phyloP scores from a whole-genome alignment of 2,797 vertebrate species.

The Serranus cabrilla region DNA sequence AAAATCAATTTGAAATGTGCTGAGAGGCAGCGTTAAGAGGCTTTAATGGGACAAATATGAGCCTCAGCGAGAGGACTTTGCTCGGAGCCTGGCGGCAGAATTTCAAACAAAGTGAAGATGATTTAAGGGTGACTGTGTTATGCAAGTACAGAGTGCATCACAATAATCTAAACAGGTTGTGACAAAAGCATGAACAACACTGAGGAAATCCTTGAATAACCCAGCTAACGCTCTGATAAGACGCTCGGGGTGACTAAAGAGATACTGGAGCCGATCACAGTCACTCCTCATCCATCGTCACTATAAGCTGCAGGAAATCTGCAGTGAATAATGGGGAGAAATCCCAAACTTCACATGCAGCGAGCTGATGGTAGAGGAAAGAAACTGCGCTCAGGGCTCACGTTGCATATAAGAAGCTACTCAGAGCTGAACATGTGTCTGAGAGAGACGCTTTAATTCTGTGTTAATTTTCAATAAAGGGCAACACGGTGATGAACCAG shows the following conservation, averaged over 20 bases:
- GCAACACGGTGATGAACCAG: not conserved
- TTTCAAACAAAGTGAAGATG: constrained; percentile 45
- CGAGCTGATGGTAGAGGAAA: constrained; percentile 1
- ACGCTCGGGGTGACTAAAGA: constrained; percentile 4
- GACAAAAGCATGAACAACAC: constrained; percentile 53
- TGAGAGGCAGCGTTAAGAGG: constrained; percentile 23
- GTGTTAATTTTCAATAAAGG: not conserved
- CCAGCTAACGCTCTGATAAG: constrained; percentile 19
- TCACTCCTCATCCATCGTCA: constrained; percentile 9
- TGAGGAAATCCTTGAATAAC: constrained; percentile 47
- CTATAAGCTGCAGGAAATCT: constrained; percentile 17
- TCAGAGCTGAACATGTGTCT: not conserved
- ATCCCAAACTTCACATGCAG: constrained; percentile 9
- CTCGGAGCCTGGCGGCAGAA: constrained; percentile 23
- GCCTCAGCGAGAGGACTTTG: constrained; percentile 21
- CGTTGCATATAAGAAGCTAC: not conserved
- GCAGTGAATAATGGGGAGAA: not conserved
- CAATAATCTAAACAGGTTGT: constrained; percentile 55
- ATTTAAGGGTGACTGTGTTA: constrained; percentile 41
- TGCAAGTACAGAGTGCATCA: constrained; percentile 43
- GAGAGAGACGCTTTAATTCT: not conserved
- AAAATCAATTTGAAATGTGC: constrained; percentile 35
- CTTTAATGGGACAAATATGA: constrained; percentile 31
- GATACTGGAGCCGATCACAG: constrained; percentile 26
- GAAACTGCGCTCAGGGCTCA: not conserved